Percentiles rank a stretch among this genome's conserved stretches.
These are phyloP conservation scores for Drosophila chauvacae DNA, from an alignment of 1,140 invertebrate species.

Conservation along the genomic window DNA sequence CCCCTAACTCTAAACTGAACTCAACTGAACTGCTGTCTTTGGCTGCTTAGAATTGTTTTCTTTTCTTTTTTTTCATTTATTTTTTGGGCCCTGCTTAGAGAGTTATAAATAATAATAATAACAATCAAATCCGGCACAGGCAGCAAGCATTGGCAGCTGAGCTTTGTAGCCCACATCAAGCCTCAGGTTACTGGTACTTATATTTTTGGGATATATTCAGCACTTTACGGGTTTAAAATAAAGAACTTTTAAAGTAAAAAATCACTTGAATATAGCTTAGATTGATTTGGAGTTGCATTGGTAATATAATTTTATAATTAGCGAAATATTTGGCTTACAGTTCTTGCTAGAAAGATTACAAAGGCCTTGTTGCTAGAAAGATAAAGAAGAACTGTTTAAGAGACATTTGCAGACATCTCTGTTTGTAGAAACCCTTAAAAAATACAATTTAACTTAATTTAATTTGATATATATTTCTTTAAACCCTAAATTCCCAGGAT, in stretches of 20 bases:
- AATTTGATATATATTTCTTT: too few relatives aligned
- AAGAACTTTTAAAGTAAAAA: constrained; percentile 38
- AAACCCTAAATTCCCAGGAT: background rate
- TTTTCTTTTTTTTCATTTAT: too few relatives aligned
- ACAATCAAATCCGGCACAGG: constrained; percentile 51
- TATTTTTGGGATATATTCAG: constrained; percentile 39
- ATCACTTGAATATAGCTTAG: too few relatives aligned
- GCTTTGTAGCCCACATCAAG: constrained; percentile 71
- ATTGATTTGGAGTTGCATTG: background rate
- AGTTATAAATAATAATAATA: constrained; percentile 60
- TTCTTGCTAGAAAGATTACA: too few relatives aligned
- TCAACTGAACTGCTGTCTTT: constrained; percentile 28
- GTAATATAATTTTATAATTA: background rate
- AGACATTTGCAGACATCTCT: too few relatives aligned
- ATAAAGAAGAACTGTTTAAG: background rate
- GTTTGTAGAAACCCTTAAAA: background rate
- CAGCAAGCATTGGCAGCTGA: constrained; percentile 63
- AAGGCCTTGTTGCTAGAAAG: too few relatives aligned
- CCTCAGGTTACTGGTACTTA: background rate
- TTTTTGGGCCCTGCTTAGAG: constrained; percentile 21
- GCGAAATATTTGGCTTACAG: background rate
- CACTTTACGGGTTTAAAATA: background rate
- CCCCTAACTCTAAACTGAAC: constrained; percentile 28
- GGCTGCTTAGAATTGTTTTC: constrained; percentile 73
- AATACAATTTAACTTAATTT: background rate